Evolutionary conservation across 1,140 invertebrate species (phyloP).

Genomic region (Cylas formicarius): DNA sequence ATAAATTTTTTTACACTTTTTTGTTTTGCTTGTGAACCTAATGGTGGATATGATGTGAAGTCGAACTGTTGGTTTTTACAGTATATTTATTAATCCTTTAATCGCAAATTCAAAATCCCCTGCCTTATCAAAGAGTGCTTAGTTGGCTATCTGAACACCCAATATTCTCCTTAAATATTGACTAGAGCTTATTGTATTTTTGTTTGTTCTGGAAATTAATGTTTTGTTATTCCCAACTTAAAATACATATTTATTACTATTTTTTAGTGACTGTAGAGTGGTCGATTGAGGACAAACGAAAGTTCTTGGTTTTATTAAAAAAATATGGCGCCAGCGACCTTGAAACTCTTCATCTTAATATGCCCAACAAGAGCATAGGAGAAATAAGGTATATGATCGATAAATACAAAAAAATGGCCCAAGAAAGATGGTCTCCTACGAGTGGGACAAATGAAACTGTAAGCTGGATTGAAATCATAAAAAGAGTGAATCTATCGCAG

Average conservation of each 20-base stretch:
- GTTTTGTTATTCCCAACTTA: slow-evolving; percentile 2
- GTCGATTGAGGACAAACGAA: slow-evolving; percentile 23
- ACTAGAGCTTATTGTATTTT: too few species aligned
- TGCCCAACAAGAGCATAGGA: slow-evolving; percentile 23
- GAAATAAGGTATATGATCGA: slow-evolving; percentile 26
- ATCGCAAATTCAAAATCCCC: too few species aligned
- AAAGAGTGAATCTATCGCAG: slow-evolving; percentile 7
- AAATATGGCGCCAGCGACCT: slow-evolving; percentile 22
- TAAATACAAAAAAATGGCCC: slow-evolving; percentile 20
- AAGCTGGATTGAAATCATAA: slow-evolving; percentile 27
- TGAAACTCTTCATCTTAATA: slow-evolving; percentile 10
- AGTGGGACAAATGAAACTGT: slow-evolving; percentile 15
- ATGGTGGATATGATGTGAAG: too few species aligned
- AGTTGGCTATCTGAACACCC: too few species aligned
- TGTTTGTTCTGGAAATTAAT: too few species aligned
- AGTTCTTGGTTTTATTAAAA: slow-evolving; percentile 21
- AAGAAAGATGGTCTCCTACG: slow-evolving; percentile 6
- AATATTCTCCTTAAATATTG: too few species aligned
- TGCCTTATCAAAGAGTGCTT: too few species aligned
- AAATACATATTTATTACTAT: slow-evolving; percentile 8
- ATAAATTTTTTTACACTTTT: slow-evolving; percentile 4
- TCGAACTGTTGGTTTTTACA: too few species aligned
- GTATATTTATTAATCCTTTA: too few species aligned
- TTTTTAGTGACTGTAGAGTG: slow-evolving; percentile 11
- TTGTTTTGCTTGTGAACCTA: neutral